A percentile compares a stretch with the other conserved stretches of the same genome.
phyloP scores from a whole-genome alignment of 2,888 invertebrate species.

The Drosophila infuscata region DNA sequence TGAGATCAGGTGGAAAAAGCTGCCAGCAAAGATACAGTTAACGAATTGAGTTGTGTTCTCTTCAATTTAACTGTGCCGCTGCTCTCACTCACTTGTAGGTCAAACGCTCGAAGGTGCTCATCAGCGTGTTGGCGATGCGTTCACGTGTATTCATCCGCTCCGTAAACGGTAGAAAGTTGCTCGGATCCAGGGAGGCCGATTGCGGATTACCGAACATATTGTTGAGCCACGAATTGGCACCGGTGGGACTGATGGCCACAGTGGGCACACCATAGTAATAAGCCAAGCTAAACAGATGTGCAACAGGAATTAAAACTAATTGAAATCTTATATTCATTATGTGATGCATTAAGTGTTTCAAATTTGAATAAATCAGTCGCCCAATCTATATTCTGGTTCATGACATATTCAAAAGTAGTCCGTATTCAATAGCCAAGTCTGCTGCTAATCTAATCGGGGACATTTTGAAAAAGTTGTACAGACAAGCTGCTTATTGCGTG shows the following conservation, averaged over 20 bases:
- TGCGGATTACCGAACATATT: slow-evolving; percentile 86
- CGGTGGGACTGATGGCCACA: slow-evolving; percentile 84
- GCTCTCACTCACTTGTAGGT: slow-evolving; percentile 80
- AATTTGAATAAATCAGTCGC: not conserved
- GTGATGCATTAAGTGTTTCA: not conserved
- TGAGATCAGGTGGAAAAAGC: slow-evolving; percentile 84
- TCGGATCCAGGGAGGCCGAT: slow-evolving; percentile 85
- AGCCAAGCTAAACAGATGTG: slow-evolving; percentile 76
- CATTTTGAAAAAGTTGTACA: not conserved
- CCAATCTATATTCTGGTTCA: not conserved
- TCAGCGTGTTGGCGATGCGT: slow-evolving; percentile 84
- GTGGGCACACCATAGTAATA: slow-evolving; percentile 83
- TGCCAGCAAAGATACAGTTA: slow-evolving; percentile 41
- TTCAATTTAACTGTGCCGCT: not conserved
- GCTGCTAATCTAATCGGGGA: not conserved
- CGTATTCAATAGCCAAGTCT: no score
- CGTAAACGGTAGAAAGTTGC: slow-evolving; percentile 84
- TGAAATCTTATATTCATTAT: not conserved
- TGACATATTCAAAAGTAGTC: not conserved
- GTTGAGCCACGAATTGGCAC: slow-evolving; percentile 85
- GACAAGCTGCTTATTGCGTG: not conserved
- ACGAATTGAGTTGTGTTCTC: not conserved
- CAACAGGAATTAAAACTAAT: not conserved
- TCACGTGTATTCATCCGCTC: slow-evolving; percentile 85
- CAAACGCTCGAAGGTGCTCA: slow-evolving; percentile 83